phyloP scores from a whole-genome alignment of 1,140 invertebrate species.

The Parasteatoda tepidariorum region DNA sequence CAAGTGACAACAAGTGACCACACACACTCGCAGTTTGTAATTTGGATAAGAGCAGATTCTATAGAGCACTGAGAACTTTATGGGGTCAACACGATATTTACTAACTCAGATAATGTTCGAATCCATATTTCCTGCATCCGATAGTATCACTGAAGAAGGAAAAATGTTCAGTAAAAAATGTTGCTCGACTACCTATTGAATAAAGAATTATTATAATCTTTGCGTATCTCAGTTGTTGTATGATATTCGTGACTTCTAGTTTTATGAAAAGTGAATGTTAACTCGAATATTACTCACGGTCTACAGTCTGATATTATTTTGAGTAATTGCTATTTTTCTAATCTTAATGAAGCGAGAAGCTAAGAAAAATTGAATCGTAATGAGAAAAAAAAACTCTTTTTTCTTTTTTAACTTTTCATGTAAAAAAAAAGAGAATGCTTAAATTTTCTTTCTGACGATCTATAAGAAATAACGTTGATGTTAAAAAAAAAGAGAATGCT shows the following conservation, averaged over 20 bases:
- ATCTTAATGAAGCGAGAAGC: conserved; percentile 31
- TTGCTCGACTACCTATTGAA: conserved; percentile 37
- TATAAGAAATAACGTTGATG: no score
- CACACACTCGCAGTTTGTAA: conserved; percentile 3
- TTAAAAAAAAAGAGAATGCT: no score
- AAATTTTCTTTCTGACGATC: no score
- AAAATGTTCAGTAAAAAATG: conserved; percentile 17
- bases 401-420: no score
- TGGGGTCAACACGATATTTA: conserved; percentile 42
- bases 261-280: conserved; percentile 47
- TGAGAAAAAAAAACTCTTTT: no score
- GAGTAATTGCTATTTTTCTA: conserved; percentile 31
- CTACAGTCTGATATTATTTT: conserved; percentile 9
- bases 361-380: no score
- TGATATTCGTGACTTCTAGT: conserved; percentile 48
- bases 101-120: background rate
- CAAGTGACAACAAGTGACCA: conserved; percentile 20
- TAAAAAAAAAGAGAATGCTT: no score
- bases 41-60: background rate
- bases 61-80: conserved; percentile 23
- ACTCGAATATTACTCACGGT: conserved; percentile 34
- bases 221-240: conserved; percentile 55
- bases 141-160: conserved; percentile 18
- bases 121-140: conserved; percentile 12
- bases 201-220: conserved; percentile 47